Percentiles rank a stretch among this genome's conserved stretches.
phyloP scores from a whole-genome alignment of 1,140 invertebrate species.

The Drosophila yakuba region DNA sequence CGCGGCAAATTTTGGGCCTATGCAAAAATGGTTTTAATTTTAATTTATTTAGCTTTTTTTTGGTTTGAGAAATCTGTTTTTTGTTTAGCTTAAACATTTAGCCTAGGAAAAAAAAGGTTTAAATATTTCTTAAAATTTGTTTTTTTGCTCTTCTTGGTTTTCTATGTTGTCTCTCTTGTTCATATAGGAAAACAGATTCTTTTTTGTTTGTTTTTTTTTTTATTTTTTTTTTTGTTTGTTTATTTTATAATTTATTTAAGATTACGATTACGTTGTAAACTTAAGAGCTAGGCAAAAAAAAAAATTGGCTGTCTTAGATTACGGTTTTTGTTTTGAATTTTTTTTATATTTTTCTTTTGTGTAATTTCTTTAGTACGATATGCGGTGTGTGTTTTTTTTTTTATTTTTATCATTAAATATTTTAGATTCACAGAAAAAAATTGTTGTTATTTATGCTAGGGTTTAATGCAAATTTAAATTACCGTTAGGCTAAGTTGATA shows the following conservation, averaged over 20 bases:
- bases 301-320: slow-evolving; percentile 71
- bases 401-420: slow-evolving; percentile 20
- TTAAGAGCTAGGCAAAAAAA: slow-evolving; percentile 72
- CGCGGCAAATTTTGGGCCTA: slow-evolving; percentile 71
- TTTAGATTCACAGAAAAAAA: slow-evolving; percentile 64
- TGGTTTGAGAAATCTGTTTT: slow-evolving; percentile 34
- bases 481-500: slow-evolving; percentile 53
- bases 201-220: slow-evolving; percentile 13
- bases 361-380: slow-evolving; percentile 59
- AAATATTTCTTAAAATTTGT: slow-evolving; percentile 50
- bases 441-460: slow-evolving; percentile 60
- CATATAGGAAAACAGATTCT: slow-evolving; percentile 45
- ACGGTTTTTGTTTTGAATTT: slow-evolving; percentile 35
- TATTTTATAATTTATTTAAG: slow-evolving; percentile 48
- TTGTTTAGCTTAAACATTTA: slow-evolving; percentile 38
- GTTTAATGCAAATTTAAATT: slow-evolving; percentile 55
- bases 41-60: slow-evolving; percentile 36
- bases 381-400: slow-evolving; percentile 35
- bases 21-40: slow-evolving; percentile 56
- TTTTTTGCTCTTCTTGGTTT: slow-evolving; percentile 22
- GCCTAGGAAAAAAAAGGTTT: slow-evolving; percentile 51
- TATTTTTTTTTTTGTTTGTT: slow-evolving; percentile 42
- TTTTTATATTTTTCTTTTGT: slow-evolving; percentile 25
- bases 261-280: slow-evolving; percentile 61
- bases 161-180: slow-evolving; percentile 27